Conservation (phyloP, 2,797 vertebrate genomes). For the Natrix natrix region DNA sequence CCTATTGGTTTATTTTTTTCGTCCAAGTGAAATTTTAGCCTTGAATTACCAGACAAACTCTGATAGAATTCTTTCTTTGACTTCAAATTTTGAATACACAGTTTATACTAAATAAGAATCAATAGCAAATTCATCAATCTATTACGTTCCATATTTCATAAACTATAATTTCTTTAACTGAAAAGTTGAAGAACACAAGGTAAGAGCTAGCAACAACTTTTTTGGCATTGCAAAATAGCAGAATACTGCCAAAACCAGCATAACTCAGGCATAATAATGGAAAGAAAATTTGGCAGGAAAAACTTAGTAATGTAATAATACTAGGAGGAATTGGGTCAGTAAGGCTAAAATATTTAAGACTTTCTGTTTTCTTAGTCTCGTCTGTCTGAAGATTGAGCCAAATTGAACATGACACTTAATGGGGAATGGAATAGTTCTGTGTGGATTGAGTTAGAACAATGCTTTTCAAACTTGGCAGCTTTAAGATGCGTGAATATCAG, state of each 20-base stretch:
- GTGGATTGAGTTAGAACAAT: not conserved
- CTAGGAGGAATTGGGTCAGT: not conserved
- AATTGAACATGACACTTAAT: not conserved
- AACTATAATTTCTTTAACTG: not conserved
- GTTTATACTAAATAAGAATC: not conserved
- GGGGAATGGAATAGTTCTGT: not conserved
- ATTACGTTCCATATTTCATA: not conserved
- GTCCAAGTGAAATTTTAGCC: not conserved
- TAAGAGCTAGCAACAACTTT: not conserved
- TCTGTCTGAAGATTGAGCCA: not conserved
- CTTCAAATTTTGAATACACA: conserved; percentile 10
- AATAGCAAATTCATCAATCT: not conserved
- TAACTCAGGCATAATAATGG: not conserved
- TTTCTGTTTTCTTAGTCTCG: not conserved
- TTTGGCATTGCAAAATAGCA: not conserved
- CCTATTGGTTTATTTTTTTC: not conserved
- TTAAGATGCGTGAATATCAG: not conserved
- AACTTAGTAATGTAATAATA: not conserved
- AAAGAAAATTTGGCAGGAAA: not conserved
- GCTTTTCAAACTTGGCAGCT: not conserved
- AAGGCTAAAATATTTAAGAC: not conserved
- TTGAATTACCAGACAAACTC: not conserved
- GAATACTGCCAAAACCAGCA: conserved; percentile 1
- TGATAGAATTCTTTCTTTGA: not conserved
- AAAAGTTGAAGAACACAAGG: not conserved